A percentile compares a stretch with the other conserved stretches of the same genome.
Conservation (phyloP, 2,888 invertebrate species). For the Amphipoea oculea region DNA sequence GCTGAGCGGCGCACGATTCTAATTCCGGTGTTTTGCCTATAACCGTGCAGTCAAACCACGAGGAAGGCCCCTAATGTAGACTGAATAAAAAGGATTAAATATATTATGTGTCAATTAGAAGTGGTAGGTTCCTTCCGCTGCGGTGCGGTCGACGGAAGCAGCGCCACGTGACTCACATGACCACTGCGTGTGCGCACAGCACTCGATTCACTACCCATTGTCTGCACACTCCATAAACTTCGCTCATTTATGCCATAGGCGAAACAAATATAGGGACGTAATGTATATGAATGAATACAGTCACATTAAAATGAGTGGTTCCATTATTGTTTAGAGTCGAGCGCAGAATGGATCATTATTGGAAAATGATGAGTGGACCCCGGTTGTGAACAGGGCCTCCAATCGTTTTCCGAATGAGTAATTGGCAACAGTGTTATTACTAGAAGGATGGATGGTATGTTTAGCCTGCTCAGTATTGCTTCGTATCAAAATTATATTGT, state of each 20-base stretch:
- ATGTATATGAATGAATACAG: constrained; percentile 56
- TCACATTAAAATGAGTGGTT: constrained; percentile 54
- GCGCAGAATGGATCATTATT: constrained; percentile 48
- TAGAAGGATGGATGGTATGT: neutral
- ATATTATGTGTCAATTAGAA: constrained; percentile 66
- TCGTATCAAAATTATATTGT: constrained; percentile 4
- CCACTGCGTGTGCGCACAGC: constrained; percentile 69
- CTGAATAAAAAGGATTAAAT: constrained; percentile 57
- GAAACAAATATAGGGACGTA: constrained; percentile 62
- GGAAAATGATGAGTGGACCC: constrained; percentile 33
- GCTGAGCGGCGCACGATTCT: constrained; percentile 50
- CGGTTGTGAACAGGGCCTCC: constrained; percentile 18
- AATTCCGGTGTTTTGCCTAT: constrained; percentile 51
- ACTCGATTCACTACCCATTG: constrained; percentile 80
- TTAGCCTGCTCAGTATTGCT: neutral
- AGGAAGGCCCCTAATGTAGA: constrained; percentile 51
- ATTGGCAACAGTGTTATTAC: constrained; percentile 12
- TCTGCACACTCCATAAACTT: constrained; percentile 79
- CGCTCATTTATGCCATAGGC: constrained; percentile 67
- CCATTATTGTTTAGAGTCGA: constrained; percentile 30
- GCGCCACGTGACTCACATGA: constrained; percentile 83
- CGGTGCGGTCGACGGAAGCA: constrained; percentile 76
- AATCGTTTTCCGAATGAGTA: constrained; percentile 38
- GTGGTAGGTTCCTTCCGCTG: constrained; percentile 82
- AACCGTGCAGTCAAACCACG: constrained; percentile 34